Evolutionary conservation across 2,113 vertebrate species (phyloP).

Genomic region (Apodemus sylvaticus): DNA sequence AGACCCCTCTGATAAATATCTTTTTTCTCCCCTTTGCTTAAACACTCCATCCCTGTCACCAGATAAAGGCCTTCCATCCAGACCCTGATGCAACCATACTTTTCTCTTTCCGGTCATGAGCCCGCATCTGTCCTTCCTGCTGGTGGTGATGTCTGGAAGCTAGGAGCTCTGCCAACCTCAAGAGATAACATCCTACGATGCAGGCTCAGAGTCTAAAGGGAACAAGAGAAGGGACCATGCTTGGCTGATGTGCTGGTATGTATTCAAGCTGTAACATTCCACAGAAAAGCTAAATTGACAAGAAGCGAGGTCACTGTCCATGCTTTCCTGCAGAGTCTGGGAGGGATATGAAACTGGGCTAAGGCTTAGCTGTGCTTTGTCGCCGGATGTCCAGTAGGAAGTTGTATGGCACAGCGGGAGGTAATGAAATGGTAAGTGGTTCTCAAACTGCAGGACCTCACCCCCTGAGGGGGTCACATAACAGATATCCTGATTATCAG

Average conservation of each 20-base stretch:
- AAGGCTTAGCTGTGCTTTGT: not conserved
- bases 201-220: too few relatives aligned
- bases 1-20: not conserved
- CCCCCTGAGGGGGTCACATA: not conserved
- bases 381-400: not conserved
- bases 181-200: not conserved
- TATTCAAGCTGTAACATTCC: not conserved
- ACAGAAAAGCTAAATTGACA: not conserved
- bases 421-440: too few relatives aligned
- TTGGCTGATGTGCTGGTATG: not conserved
- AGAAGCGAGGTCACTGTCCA: not conserved
- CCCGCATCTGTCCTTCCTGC: not conserved
- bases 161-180: not conserved
- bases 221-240: rapidly evolving
- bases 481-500: not conserved
- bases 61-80: not conserved
- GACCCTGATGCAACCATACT: not conserved
- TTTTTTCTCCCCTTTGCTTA: not conserved
- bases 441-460: not conserved
- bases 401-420: not conserved
- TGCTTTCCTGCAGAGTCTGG: not conserved
- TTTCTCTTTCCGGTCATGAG: not conserved
- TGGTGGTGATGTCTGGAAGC: not conserved
- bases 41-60: not conserved
- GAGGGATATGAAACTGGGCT: not conserved